Conservation (phyloP, 2,888 invertebrate species). For the Bedellia somnulentella region DNA sequence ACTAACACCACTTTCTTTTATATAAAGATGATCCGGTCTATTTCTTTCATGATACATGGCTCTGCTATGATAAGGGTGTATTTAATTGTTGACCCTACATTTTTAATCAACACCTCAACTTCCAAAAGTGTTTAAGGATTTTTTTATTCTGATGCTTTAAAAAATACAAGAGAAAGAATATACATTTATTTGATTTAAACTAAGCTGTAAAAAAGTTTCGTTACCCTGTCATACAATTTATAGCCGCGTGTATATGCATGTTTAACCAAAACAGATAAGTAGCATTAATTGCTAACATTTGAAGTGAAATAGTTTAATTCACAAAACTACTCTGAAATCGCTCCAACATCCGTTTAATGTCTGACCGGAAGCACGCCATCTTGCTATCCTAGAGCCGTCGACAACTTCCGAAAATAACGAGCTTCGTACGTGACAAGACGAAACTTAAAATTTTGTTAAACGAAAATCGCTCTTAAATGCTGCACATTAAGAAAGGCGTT, state of each 20-base stretch:
- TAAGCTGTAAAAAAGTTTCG: not conserved
- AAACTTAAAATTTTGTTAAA: not conserved
- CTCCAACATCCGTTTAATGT: constrained; percentile 1
- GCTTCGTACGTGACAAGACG: constrained; percentile 5
- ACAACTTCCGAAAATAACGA: constrained; percentile 6
- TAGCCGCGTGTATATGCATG: not conserved
- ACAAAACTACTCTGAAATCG: constrained; percentile 1
- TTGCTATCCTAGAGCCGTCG: constrained; percentile 3
- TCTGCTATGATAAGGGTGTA: too few relatives aligned
- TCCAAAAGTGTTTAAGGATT: too few relatives aligned
- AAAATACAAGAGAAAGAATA: too few relatives aligned
- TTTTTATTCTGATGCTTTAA: too few relatives aligned
- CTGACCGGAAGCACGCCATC: constrained; percentile 5
- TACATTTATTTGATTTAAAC: too few relatives aligned
- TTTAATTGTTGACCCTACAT: too few relatives aligned
- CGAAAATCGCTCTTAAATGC: too few relatives aligned
- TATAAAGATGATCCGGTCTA: too few relatives aligned
- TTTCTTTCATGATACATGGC: too few relatives aligned
- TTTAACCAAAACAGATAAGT: not conserved
- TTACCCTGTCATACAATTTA: not conserved
- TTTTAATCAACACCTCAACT: too few relatives aligned
- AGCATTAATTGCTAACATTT: not conserved
- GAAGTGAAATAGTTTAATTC: not conserved
- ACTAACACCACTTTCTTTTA: too few relatives aligned
- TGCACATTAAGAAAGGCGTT: too few relatives aligned